Evolutionary conservation across 2,888 invertebrate species (phyloP), one percentile per base, ranked within the genome.

Genomic region (Aspidiotus destructor): DNA sequence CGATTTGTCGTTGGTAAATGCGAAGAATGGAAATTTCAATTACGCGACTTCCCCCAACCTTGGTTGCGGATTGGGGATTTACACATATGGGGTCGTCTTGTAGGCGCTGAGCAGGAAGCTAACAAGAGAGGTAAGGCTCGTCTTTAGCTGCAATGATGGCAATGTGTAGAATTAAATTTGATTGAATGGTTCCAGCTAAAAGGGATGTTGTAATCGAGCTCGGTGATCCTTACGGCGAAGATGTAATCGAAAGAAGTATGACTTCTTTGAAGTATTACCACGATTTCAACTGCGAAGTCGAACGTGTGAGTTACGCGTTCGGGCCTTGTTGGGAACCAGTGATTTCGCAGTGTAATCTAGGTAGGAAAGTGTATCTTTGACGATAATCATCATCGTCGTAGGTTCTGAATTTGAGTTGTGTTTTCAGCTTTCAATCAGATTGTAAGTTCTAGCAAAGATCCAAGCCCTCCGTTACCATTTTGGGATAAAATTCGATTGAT

Each of bases 321-420:
- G 99, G 99, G 0, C 96, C 98, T 0, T 98, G 98, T 77, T 99
- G 99, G 99, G 99, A 99, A 76, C 97, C 99, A 0, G 93, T 92
- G 15, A 86, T 94, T 69, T 91, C 94, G 0, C 91, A 93, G 75
- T 89, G 89, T 78, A 92, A 91, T 76, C 79, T 90, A 11, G 85
- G 88, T 61, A n/a, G 40, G n/a, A 41, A 41, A 3, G 42, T 62
- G 48, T 42, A 5, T 28, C 28, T 28, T 28, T 28, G 28, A 28
- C 1, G 28, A 28, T 28, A 3, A 1, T 28, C 28, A 28, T 28
- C 28, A 28, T 28, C 28, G 28, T 28, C 28, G 28, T 1, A 28
- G 28, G 28, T 28, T 3, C 6, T 41, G 2, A 54, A n/a, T 60
- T 60, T 60, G 41, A 44, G 40, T 13, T 17, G 40, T 16, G 48